Percentiles rank a stretch among this genome's conserved stretches.
Evolutionary conservation across 2,888 invertebrate genomes (phyloP).

Genomic region (Oxycera nigricornis): DNA sequence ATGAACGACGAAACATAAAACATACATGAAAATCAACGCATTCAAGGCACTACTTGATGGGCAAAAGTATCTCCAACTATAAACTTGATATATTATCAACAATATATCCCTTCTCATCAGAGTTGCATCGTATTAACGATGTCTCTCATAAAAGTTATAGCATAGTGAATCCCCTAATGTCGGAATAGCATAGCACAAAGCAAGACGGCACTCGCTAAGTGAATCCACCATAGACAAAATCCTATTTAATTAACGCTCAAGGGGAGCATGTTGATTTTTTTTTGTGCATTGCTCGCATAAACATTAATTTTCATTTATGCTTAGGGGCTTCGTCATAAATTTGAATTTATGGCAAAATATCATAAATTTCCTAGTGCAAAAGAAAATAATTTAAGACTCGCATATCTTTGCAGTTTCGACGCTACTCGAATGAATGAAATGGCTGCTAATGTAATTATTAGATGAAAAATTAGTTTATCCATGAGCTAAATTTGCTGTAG

Average conservation of each 20-base stretch:
- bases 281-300: not conserved
- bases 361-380: not conserved
- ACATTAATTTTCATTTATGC: constrained; percentile 6
- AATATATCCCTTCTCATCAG: not conserved
- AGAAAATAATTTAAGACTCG: too few relatives aligned
- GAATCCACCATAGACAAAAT: not conserved
- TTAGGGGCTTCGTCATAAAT: not conserved
- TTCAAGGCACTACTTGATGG: too few relatives aligned
- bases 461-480: not conserved
- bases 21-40: too few relatives aligned
- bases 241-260: not conserved
- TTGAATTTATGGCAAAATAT: constrained; percentile 6
- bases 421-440: not conserved
- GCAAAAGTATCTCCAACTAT: too few relatives aligned
- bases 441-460: not conserved
- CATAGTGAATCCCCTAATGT: constrained; percentile 1
- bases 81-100: too few relatives aligned
- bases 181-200: not conserved
- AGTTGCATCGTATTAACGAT: not conserved
- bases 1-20: too few relatives aligned
- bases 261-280: not conserved
- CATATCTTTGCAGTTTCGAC: too few relatives aligned
- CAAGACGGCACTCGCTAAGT: not conserved
- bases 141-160: not conserved
- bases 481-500: not conserved